These are phyloP conservation scores for Smittia aterrima DNA, from an alignment of 2,888 invertebrate species.

Conservation along the genomic window DNA sequence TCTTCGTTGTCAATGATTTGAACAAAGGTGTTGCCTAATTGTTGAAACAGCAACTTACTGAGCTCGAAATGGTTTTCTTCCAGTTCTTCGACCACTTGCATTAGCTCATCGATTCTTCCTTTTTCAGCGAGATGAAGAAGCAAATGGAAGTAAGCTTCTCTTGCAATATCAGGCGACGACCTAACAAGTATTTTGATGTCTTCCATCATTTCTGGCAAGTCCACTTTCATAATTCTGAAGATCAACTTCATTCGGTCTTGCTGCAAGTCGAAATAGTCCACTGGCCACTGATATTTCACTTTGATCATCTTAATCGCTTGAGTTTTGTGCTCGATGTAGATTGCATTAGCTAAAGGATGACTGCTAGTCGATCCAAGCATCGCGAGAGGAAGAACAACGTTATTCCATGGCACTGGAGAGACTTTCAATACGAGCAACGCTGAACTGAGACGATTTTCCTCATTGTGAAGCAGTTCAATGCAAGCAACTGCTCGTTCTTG, in stretches of 20 bases:
- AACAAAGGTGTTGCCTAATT: background rate
- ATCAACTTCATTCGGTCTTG: constrained; percentile 48
- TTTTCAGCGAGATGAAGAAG: constrained; percentile 50
- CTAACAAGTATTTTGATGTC: constrained; percentile 50
- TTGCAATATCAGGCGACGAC: constrained; percentile 49
- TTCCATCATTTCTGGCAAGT: constrained; percentile 51
- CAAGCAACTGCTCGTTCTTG: constrained; percentile 50
- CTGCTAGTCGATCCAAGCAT: constrained; percentile 50
- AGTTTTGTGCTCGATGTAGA: constrained; percentile 51
- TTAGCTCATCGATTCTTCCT: constrained; percentile 50
- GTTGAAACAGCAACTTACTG: background rate
- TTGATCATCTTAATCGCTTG: constrained; percentile 54
- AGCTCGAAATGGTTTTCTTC: background rate
- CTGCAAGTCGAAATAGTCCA: constrained; percentile 45
- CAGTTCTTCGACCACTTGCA: constrained; percentile 45
- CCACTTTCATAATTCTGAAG: constrained; percentile 51
- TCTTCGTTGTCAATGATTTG: background rate
- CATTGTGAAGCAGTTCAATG: constrained; percentile 51
- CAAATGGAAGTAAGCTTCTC: constrained; percentile 50
- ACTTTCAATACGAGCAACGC: constrained; percentile 50
- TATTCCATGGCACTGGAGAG: constrained; percentile 53
- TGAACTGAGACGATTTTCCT: constrained; percentile 51
- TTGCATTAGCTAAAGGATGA: constrained; percentile 51
- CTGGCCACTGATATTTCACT: constrained; percentile 53
- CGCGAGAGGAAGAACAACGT: constrained; percentile 48